Conservation (phyloP, 1,140 invertebrate genomes). For the Micrasema longulum region DNA sequence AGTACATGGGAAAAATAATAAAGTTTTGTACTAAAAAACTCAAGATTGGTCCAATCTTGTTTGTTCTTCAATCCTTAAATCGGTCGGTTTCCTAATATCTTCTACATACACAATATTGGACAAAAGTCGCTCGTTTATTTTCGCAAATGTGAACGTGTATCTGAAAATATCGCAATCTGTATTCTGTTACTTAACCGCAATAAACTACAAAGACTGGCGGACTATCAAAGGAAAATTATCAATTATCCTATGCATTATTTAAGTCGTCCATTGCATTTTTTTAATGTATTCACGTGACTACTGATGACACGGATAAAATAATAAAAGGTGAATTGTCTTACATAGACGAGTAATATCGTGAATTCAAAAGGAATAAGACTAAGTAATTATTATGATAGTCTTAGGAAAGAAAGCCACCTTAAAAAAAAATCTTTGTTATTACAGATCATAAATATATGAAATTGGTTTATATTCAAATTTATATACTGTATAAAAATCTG, state of each 20-base stretch:
- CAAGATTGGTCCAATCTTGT: no score
- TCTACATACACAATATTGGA: not conserved
- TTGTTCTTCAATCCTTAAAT: no score
- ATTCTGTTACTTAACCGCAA: slow-evolving; percentile 5
- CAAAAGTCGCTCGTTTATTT: slow-evolving; percentile 23
- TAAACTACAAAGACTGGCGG: not conserved
- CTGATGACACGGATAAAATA: not conserved
- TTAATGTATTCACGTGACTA: not conserved
- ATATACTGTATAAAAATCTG: no score
- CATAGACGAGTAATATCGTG: not conserved
- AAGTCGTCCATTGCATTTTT: not conserved
- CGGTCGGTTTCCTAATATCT: not conserved
- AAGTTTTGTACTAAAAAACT: no score
- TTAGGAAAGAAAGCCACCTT: no score
- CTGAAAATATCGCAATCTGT: slow-evolving; percentile 8
- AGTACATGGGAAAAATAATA: no score
- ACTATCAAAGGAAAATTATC: not conserved
- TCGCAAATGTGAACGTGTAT: slow-evolving; percentile 24
- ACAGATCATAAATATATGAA: no score
- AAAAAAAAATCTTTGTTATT: no score
- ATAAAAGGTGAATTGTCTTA: not conserved
- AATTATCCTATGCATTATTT: slow-evolving; percentile 7
- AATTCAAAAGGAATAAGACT: no score
- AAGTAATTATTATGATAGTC: no score
- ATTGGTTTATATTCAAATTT: no score